A percentile compares a stretch with the other conserved stretches of the same genome.
Evolutionary conservation across 2,797 vertebrate species (phyloP).

Genomic region (Rhadinocentrus ornatus): DNA sequence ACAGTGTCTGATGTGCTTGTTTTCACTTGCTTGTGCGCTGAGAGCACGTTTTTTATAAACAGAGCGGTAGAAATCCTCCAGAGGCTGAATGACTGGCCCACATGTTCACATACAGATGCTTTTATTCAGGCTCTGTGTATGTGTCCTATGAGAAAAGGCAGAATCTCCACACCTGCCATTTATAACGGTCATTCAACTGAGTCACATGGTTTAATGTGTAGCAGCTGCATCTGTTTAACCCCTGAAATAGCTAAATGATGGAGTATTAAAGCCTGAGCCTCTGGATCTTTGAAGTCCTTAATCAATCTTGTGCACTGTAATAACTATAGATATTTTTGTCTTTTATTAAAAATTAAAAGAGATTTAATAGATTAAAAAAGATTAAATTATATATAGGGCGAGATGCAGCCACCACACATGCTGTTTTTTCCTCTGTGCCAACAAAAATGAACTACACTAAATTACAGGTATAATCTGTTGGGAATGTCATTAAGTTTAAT

Average conservation of each 20-base stretch:
- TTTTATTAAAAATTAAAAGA: not conserved
- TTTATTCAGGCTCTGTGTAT: conserved; percentile 42
- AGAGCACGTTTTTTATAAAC: conserved; percentile 67
- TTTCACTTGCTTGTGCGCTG: conserved; percentile 27
- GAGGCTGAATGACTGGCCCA: conserved; percentile 46
- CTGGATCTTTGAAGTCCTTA: not conserved
- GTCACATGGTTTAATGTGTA: conserved; percentile 46
- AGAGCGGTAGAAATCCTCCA: conserved; percentile 50
- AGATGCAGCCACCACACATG: not conserved
- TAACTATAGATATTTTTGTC: not conserved
- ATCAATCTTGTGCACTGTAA: not conserved
- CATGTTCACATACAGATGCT: conserved; percentile 39
- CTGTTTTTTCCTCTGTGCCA: not conserved
- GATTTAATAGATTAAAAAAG: not conserved
- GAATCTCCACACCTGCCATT: conserved; percentile 59
- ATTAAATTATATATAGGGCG: not conserved
- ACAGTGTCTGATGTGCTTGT: conserved; percentile 29
- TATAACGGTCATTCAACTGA: conserved; percentile 24
- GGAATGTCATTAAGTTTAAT: not conserved
- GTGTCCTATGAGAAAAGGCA: conserved; percentile 27
- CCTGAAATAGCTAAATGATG: conserved; percentile 27
- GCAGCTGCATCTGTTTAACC: conserved; percentile 47
- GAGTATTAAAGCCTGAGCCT: not conserved
- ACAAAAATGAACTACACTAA: not conserved
- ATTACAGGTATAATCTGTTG: not conserved